Evolutionary conservation across 2,888 invertebrate genomes (phyloP).

Genomic region (Habrosyne pyritoides): DNA sequence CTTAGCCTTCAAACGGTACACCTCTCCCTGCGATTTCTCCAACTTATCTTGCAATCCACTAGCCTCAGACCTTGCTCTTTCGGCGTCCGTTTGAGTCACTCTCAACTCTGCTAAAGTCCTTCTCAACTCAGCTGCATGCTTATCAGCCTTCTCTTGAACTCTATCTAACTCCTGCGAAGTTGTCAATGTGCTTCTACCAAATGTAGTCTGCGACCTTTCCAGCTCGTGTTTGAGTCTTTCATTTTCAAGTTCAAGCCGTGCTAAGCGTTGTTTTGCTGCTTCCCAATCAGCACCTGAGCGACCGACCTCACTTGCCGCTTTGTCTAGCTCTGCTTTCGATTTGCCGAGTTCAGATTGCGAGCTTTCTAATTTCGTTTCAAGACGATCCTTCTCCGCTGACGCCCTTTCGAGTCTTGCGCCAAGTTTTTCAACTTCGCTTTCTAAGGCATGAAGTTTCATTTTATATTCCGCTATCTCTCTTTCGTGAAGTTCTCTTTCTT

Average conservation of each 20-base stretch:
- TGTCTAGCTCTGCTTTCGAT: conserved; percentile 96
- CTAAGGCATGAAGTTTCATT: conserved; percentile 95
- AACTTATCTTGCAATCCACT: conserved; percentile 95
- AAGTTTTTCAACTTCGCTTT: conserved; percentile 95
- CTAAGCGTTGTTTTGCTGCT: conserved; percentile 91
- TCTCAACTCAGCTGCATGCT: conserved; percentile 91
- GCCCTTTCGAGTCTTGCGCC: conserved; percentile 94
- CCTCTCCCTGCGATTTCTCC: conserved; percentile 97
- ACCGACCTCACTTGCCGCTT: conserved; percentile 94
- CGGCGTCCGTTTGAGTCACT: conserved; percentile 95
- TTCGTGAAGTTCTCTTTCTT: conserved; percentile 96
- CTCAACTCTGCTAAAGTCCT: conserved; percentile 95
- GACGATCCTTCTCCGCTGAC: conserved; percentile 94
- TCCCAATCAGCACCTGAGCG: conserved; percentile 96
- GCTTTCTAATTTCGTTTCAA: conserved; percentile 95
- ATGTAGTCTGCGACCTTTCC: conserved; percentile 92
- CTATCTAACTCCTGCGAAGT: conserved; percentile 93
- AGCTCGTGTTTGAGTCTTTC: conserved; percentile 94
- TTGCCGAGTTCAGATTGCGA: conserved; percentile 97
- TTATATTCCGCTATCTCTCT: conserved; percentile 97
- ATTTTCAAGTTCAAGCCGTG: conserved; percentile 94
- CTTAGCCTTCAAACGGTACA: conserved; percentile 96
- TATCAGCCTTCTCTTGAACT: conserved; percentile 93
- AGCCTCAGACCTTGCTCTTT: conserved; percentile 92
- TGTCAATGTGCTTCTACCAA: conserved; percentile 91